Evolutionary conservation across 2,888 invertebrate genomes (phyloP), one percentile per base, ranked within the genome.

Genomic region (Thymelicus acteon): DNA sequence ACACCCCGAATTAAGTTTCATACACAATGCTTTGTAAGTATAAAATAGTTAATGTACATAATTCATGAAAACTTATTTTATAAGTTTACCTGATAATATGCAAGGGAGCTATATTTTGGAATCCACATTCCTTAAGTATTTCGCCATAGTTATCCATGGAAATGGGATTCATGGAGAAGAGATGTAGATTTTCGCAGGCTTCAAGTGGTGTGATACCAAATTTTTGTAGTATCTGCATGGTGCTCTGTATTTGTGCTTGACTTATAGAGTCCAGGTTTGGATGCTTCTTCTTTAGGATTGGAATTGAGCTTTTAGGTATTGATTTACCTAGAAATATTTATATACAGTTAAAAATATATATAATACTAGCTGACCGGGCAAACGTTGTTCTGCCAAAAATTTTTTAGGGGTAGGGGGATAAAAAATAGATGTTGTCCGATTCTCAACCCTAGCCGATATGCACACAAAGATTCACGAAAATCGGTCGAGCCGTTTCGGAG

Each of bases 61-160:
- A 31, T 31, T 31, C 31, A 31, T 31, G 31, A 31, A 31, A 31
- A 31, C 31, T 31, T 31, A 19, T n/a, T n/a, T 24, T 2, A 24
- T 24, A 24, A 24, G 24, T 2, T 12, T 78, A 92, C 92, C 87
- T 89, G 75, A 92, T 90, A 65, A 93, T 88, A 76, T 91, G 83
- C 75, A 90, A 89, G 5, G 92, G 85, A 19, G 89, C 74, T 37
- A 94, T 83, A 54, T 82, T 80, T 6, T 94, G 76, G 72, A 96
- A 95, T 15, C 95, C 95, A 80, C 95, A 95, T 86, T 96, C 96
- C 74, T 87, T 88, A 13, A 96, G 84, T 60, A 95, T 94, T 78
- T 93, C 91, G 72, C 94, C 94, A 77, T 96, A 95, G 78, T 96
- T 95, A 64, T 95, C 94, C 78, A 96, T 82, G 44, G 94, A 94